These are phyloP conservation scores for Antechinus stuartii DNA, from an alignment of 2,113 vertebrate genomes.

Conservation along the genomic window DNA sequence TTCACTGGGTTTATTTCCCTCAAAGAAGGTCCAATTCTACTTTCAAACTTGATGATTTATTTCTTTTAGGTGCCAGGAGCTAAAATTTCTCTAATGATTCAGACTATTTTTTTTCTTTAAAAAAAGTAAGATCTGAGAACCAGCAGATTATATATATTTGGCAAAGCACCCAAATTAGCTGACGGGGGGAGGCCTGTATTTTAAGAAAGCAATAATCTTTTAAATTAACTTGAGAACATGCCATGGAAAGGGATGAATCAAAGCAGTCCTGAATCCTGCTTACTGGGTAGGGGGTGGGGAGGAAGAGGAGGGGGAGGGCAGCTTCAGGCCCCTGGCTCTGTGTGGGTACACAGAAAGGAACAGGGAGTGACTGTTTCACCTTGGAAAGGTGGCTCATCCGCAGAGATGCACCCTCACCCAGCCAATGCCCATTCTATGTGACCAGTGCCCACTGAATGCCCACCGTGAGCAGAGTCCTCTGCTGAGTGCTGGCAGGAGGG, in stretches of 20 bases:
- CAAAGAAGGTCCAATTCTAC: neutral
- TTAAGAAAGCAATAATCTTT: constrained; percentile 8
- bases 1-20: neutral
- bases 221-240: constrained; percentile 5
- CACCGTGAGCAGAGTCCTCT: neutral
- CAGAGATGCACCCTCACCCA: neutral
- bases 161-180: constrained; percentile 14
- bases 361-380: neutral
- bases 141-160: neutral
- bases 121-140: neutral
- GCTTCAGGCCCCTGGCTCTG: neutral
- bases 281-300: neutral
- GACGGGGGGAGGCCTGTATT: neutral
- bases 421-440: neutral
- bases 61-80: neutral
- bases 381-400: neutral
- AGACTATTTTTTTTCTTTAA: neutral
- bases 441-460: neutral
- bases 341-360: neutral
- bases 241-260: neutral
- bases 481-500: neutral
- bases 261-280: neutral
- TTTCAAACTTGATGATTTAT: neutral
- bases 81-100: neutral
- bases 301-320: neutral